Percentiles rank a stretch among this genome's conserved stretches.
Evolutionary conservation across 2,797 vertebrate species (phyloP).

Genomic region (Gallinago nigripennis): DNA sequence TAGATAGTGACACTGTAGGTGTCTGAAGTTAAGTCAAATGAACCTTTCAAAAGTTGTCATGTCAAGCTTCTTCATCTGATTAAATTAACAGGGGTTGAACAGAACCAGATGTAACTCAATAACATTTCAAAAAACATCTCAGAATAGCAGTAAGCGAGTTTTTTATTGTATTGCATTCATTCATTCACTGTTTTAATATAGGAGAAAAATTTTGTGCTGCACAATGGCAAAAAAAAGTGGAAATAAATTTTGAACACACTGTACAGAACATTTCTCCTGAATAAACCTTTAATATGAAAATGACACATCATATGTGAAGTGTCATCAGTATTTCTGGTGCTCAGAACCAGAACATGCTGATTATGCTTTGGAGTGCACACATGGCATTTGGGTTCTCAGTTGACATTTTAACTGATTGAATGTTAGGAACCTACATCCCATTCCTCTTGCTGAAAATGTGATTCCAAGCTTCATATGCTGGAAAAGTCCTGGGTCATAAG

Average conservation of each 20-base stretch:
- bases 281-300: conserved; percentile 5
- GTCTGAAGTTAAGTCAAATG: neutral
- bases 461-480: neutral
- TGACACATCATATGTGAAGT: neutral
- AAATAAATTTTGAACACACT: neutral
- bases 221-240: neutral
- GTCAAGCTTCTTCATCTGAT: neutral
- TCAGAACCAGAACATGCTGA: neutral
- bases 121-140: neutral
- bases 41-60: neutral
- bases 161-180: neutral
- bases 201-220: neutral
- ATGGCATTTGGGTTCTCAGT: neutral
- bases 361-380: neutral
- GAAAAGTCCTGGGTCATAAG: neutral
- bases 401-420: neutral
- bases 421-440: neutral
- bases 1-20: neutral
- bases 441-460: neutral
- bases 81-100: neutral
- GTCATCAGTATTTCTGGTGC: neutral
- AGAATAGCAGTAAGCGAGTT: neutral
- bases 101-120: neutral
- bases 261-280: neutral
- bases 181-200: neutral